These are phyloP conservation scores for Myotis daubentonii DNA, from an alignment of 2,797 vertebrate genomes.

Conservation along the genomic window DNA sequence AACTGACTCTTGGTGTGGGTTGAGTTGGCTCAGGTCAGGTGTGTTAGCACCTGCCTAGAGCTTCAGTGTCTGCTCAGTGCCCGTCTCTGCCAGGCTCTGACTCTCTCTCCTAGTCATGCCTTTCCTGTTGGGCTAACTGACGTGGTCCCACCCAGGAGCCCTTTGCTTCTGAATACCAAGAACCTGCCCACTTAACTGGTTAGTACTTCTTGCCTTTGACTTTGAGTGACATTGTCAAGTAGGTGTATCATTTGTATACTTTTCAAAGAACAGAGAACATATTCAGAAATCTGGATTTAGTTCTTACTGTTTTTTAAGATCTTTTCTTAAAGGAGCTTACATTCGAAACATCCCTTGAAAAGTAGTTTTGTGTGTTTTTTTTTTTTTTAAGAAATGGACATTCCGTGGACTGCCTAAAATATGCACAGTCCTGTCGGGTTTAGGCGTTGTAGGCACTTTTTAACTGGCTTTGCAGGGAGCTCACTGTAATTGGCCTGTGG, in stretches of 20 bases:
- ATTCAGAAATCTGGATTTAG: background rate
- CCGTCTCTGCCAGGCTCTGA: rapidly evolving
- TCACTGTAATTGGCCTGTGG: background rate
- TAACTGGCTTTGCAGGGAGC: slow-evolving; percentile 12
- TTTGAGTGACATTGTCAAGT: background rate
- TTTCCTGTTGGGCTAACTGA: background rate
- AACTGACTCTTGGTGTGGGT: rapidly evolving
- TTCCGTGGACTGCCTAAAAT: background rate
- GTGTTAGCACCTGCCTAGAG: background rate
- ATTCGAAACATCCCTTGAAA: background rate
- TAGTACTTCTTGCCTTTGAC: background rate
- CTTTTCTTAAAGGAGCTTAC: background rate
- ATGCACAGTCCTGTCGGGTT: background rate
- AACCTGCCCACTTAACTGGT: background rate
- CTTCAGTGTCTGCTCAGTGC: background rate
- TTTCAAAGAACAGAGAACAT: background rate
- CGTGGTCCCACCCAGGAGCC: rapidly evolving
- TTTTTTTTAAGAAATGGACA: background rate
- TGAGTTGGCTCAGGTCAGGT: background rate
- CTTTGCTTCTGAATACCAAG: background rate
- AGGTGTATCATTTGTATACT: background rate
- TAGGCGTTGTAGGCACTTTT: background rate
- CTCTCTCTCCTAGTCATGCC: background rate
- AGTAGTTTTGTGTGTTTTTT: background rate
- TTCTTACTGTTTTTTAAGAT: slow-evolving; percentile 21